Percentiles rank a stretch among this genome's conserved stretches.
phyloP scores from a whole-genome alignment of 1,140 invertebrate species.

The Brachystomella parvula region DNA sequence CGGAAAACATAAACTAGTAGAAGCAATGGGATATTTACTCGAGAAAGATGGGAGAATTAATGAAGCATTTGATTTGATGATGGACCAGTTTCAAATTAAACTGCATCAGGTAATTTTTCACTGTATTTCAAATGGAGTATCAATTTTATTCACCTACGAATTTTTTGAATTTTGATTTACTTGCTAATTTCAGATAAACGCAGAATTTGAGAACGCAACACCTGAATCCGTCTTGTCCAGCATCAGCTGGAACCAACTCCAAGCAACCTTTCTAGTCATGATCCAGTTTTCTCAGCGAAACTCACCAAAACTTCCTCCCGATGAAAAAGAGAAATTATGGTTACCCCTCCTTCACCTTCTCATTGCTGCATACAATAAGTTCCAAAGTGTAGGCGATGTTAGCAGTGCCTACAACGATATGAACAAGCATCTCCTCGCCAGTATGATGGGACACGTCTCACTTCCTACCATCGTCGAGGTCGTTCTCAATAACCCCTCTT shows the following conservation, averaged over 20 bases:
- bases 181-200: slow-evolving; percentile 37
- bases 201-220: slow-evolving; percentile 36
- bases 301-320: slow-evolving; percentile 44
- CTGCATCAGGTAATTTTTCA: slow-evolving; percentile 21
- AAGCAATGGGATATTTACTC: slow-evolving; percentile 49
- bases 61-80: slow-evolving; percentile 46
- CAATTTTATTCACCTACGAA: not conserved
- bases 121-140: not conserved
- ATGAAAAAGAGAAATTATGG: slow-evolving; percentile 49
- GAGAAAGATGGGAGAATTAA: slow-evolving; percentile 50
- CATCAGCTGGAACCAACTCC: slow-evolving; percentile 40
- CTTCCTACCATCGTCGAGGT: slow-evolving; percentile 51
- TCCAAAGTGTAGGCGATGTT: slow-evolving; percentile 40
- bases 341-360: slow-evolving; percentile 50
- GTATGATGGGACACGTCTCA: slow-evolving; percentile 53
- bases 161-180: not conserved
- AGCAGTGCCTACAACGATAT: slow-evolving; percentile 42
- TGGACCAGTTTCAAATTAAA: slow-evolving; percentile 35
- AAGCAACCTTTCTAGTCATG: slow-evolving; percentile 43
- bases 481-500: slow-evolving; percentile 48
- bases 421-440: slow-evolving; percentile 50
- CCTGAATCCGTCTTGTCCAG: slow-evolving; percentile 7
- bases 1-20: slow-evolving; percentile 44
- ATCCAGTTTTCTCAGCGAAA: slow-evolving; percentile 49
- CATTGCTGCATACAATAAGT: slow-evolving; percentile 47